phyloP scores from a whole-genome alignment of 1,140 invertebrate genomes.

The Physella acuta region DNA sequence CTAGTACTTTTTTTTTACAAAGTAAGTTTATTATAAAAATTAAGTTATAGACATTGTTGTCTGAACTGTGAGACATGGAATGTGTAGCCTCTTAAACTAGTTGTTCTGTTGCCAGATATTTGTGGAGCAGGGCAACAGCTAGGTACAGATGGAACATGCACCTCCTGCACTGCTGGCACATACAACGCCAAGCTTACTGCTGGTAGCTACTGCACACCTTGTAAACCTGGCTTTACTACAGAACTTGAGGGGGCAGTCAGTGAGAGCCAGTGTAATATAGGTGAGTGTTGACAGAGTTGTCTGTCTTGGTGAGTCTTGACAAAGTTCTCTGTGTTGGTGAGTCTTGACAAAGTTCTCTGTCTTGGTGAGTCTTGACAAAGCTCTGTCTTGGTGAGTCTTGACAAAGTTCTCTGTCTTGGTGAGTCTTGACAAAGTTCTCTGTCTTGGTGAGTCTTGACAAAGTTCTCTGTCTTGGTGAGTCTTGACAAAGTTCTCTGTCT shows the following conservation, averaged over 20 bases:
- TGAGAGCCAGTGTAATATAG: conserved; percentile 1
- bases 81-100: no score
- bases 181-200: background rate
- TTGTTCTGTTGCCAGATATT: conserved; percentile 17
- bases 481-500: no score
- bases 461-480: no score
- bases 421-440: no score
- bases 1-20: no score
- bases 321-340: background rate
- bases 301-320: background rate
- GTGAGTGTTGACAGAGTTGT: background rate
- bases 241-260: background rate
- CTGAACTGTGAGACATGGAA: no score
- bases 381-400: background rate
- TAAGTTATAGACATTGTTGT: no score
- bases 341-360: background rate
- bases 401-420: background rate
- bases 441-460: no score
- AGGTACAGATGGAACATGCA: background rate
- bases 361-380: background rate
- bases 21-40: no score
- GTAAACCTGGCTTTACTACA: conserved; percentile 5
- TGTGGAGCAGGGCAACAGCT: conserved; percentile 36
- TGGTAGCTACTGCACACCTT: conserved; percentile 1
- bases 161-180: background rate